Base-by-base conservation (phyloP, 2,888 invertebrate species). In the Tenodera sinensis region DNA sequence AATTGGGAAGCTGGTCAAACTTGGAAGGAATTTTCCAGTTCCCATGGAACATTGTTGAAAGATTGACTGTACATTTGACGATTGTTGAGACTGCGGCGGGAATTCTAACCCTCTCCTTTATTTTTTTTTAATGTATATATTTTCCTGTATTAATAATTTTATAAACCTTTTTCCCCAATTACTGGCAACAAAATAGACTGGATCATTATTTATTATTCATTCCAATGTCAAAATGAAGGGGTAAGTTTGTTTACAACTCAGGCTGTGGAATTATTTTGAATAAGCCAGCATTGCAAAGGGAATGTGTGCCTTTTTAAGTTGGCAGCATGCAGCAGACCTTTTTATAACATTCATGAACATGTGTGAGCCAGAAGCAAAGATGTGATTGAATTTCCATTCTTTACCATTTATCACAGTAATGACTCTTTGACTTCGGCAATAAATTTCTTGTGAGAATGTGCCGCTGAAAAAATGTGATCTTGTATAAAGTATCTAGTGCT, bases 71-170 rank as follows among this genome's bases (percentile, higher is more conserved):
- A 83, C 34, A 81, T 87, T 34, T 82, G 54, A 27, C 9, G 86
- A 81, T 85, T 85, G 42, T 28, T 28, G 85, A 42, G 47, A 85
- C 83, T 28, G 30, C 28, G 20, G 83, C 28, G 28, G 28, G 83
- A 30, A 83, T 83, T 25, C 83, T 30, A 83, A n/a, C 30, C 83
- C 42, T 42, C 42, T 42, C 42, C 42, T 42, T 12, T n/a, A n/a
- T 34, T 42, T 20, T 30, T 28, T 83, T 83, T 20, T 83, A 20
- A 83, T 83, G 83, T 30, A 83, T 27, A 71, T 71, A 71, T 25
- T 71, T 71, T 71, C 54, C 54, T 71, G 84, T 89, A 88, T 85
- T 89, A 88, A 84, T 88, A 85, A 88, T 89, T 89, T 89, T 89
- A 84, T 89, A 89, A 88, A 88, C 88, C 88, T 89, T 89, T 85